Conservation (phyloP, 1,140 invertebrate genomes). For the Tetramorium parvispinum region DNA sequence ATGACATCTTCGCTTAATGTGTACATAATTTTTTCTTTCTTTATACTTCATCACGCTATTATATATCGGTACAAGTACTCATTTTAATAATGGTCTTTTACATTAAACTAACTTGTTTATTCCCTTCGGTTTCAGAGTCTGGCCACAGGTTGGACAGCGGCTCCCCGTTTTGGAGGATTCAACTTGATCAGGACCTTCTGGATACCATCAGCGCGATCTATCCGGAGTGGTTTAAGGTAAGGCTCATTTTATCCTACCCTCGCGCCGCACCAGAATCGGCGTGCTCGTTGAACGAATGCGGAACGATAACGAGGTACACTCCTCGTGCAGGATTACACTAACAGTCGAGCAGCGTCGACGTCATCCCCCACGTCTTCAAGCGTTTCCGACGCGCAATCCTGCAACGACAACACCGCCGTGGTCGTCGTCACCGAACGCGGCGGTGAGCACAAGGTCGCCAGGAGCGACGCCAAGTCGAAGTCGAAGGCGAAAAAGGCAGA, state of each 20-base stretch:
- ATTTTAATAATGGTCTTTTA: not conserved
- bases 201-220: constrained; percentile 95
- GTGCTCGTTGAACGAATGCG: constrained; percentile 57
- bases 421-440: constrained; percentile 75
- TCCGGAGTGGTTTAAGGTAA: constrained; percentile 94
- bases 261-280: not conserved
- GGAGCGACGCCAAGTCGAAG: constrained; percentile 76
- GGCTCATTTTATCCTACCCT: not conserved
- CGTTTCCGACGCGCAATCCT: constrained; percentile 72
- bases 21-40: not conserved
- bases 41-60: not conserved
- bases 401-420: constrained; percentile 69
- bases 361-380: constrained; percentile 78
- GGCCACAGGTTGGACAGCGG: constrained; percentile 91
- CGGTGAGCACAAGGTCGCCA: constrained; percentile 77
- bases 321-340: constrained; percentile 82
- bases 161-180: constrained; percentile 94
- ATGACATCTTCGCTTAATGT: constrained; percentile 1
- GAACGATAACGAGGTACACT: constrained; percentile 64
- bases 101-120: not conserved
- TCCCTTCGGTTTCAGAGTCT: constrained; percentile 88
- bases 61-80: not conserved
- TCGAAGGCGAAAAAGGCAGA: constrained; percentile 80
- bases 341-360: constrained; percentile 80
- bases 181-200: constrained; percentile 95